Evolutionary conservation across 2,113 vertebrate species (phyloP), one percentile per base, ranked within the genome.

Genomic region (Paracanthobrama guichenoti): DNA sequence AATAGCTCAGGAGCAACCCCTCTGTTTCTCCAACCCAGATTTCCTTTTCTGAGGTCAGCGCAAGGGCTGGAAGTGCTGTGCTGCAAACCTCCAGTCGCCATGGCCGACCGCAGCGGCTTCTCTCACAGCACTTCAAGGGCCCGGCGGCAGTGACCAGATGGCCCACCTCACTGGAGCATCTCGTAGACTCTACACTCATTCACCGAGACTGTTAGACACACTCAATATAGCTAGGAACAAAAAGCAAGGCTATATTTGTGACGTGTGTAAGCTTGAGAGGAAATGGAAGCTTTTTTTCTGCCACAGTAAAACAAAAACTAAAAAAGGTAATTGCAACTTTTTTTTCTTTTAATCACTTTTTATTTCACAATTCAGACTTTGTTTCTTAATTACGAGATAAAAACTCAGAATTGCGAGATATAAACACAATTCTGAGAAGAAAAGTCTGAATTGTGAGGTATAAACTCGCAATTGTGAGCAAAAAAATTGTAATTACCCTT

Each of bases 31-130:
- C 89, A 87, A 93, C 91, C 94, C 93, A 94, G 92, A 94, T 95
- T 95, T 95, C 94, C 94, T 95, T 93, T 95, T 92, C 94, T 95
- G 94, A 95, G 94, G 94, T 94, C 76, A 86, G 89, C 85, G 87
- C 91, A 89, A 88, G 87, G 93, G 90, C 89, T 93, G 92, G 91
- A 94, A 94, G 94, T 93, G 94, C 94, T 91, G 92, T 91, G 90
- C 90, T 92, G 94, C 92, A 92, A 94, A 87, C 93, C 91, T 93
- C 88, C 88, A 90, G 94, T 95, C 94, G 93, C 94, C 94, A 94
- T 87, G 88, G 92, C 88, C 91, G 86, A 95, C 94, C 93, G 66
- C 93, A 93, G 86, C 35, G 89, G 94, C 92, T 92, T 92, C 87
- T 91, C 92, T 89, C 89, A 91, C 91, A 92, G 90, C 91, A 93